Conservation (phyloP, 37 sponge, comb jelly and placozoan genomes). For the Spongilla lacustris region DNA sequence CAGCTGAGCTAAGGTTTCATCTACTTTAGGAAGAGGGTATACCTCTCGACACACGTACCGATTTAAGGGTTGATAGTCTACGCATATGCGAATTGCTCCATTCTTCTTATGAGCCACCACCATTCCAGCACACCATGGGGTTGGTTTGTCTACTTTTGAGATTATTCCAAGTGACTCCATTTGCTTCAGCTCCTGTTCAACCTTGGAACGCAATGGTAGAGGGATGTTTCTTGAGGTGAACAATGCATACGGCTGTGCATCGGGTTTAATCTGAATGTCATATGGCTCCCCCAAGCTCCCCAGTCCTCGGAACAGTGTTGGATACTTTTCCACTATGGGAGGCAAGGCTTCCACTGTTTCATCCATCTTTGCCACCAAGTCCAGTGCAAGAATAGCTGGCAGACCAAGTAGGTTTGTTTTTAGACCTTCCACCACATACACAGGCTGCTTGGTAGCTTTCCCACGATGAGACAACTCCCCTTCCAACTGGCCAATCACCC, state of each 20-base stretch:
- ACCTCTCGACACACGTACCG: constrained; percentile 8
- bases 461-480: constrained; percentile 13
- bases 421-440: constrained; percentile 21
- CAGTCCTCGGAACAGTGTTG: constrained; percentile 24
- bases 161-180: constrained; percentile 30
- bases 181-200: constrained; percentile 18
- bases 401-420: constrained; percentile 39
- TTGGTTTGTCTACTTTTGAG: constrained; percentile 30
- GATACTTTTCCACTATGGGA: constrained; percentile 17
- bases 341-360: neutral
- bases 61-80: constrained; percentile 22
- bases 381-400: constrained; percentile 32
- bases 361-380: constrained; percentile 21
- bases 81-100: constrained; percentile 28
- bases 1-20: constrained; percentile 14
- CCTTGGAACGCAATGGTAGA: constrained; percentile 25
- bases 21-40: constrained; percentile 18
- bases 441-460: constrained; percentile 4
- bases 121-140: constrained; percentile 47
- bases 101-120: constrained; percentile 37
- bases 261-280: constrained; percentile 14
- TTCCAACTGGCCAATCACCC: constrained; percentile 18
- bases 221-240: constrained; percentile 37
- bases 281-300: constrained; percentile 18
- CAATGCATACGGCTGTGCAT: constrained; percentile 25